A percentile compares a stretch with the other conserved stretches of the same genome.
Evolutionary conservation across 2,113 vertebrate species (phyloP).

Genomic region (Malurus melanocephalus): DNA sequence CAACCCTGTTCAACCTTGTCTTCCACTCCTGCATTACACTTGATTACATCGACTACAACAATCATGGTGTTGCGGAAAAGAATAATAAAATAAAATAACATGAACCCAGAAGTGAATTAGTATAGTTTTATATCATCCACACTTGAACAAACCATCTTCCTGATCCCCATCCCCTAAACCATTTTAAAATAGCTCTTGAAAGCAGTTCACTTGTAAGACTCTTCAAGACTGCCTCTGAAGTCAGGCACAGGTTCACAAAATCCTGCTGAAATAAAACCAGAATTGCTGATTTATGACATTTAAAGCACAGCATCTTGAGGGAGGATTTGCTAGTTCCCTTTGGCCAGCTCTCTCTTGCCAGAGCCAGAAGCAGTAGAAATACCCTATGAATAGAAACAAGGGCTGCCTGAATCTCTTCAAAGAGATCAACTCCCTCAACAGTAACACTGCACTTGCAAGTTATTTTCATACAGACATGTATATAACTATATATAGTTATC

Average conservation of each 20-base stretch:
- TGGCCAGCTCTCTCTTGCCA: slow-evolving; percentile 27
- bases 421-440: neutral
- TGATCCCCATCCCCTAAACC: neutral
- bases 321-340: slow-evolving; percentile 22
- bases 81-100: neutral
- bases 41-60: neutral
- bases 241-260: slow-evolving; percentile 16
- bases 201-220: neutral
- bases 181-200: neutral
- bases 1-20: neutral
- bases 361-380: slow-evolving; percentile 28
- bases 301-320: slow-evolving; percentile 29
- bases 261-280: slow-evolving; percentile 22
- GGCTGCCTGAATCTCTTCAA: neutral
- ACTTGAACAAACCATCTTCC: neutral
- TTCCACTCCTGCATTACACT: neutral
- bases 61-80: neutral
- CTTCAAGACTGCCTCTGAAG: neutral
- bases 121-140: neutral
- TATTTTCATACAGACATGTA: neutral
- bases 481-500: neutral
- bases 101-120: neutral
- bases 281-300: slow-evolving; percentile 45
- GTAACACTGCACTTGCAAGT: neutral
- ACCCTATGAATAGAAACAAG: neutral